These are phyloP conservation scores for Matsumyia berberina DNA, from an alignment of 2,888 invertebrate genomes.

Conservation along the genomic window DNA sequence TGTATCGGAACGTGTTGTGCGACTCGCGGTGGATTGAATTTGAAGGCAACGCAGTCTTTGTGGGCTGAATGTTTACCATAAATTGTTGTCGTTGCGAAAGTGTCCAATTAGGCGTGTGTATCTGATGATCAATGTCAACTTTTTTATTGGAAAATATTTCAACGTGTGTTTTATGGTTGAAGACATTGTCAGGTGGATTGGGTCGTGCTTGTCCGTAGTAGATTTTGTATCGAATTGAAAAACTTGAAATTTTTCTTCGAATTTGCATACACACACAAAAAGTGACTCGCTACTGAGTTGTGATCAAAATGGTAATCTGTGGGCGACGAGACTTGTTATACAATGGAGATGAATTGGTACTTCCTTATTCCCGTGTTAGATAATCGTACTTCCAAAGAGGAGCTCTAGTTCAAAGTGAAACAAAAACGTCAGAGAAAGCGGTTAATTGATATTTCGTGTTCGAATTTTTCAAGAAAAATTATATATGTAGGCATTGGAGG, in stretches of 20 bases:
- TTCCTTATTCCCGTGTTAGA: background rate
- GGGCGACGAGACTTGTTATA: constrained; percentile 18
- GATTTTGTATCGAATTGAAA: constrained; percentile 27
- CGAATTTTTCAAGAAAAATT: no score
- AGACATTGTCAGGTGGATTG: background rate
- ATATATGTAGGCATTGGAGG: no score
- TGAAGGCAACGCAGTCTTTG: constrained; percentile 3
- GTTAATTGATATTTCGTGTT: no score
- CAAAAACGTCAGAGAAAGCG: no score
- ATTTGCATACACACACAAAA: constrained; percentile 17
- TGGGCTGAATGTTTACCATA: constrained; percentile 42
- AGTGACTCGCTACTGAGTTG: background rate
- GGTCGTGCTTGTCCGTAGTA: background rate
- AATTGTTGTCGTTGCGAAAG: constrained; percentile 53
- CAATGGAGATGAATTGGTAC: background rate
- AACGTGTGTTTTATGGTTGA: constrained; percentile 6
- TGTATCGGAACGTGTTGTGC: constrained; percentile 26
- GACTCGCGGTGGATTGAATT: background rate
- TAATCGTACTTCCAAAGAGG: no score
- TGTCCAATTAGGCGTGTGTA: constrained; percentile 18
- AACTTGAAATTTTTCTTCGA: constrained; percentile 24
- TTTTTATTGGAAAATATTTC: constrained; percentile 14
- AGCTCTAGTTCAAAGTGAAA: no score
- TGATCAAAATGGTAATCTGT: constrained; percentile 1
- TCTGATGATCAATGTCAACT: constrained; percentile 45